Evolutionary conservation across 2,797 vertebrate species (phyloP).

Genomic region (Tarsius wallacei): DNA sequence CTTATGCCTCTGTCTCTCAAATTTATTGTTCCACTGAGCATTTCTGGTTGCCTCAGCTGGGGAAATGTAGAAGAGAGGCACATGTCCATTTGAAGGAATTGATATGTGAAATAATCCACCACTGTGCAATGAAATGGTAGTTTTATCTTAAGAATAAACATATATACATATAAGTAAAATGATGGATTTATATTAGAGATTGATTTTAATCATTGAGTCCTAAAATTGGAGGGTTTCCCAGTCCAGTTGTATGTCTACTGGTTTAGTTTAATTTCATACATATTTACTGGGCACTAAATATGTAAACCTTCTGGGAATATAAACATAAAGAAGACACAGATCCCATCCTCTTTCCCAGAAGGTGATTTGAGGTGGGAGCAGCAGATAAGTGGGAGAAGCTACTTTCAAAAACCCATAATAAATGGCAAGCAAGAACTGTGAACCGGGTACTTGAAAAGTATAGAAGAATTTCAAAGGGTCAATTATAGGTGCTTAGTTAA

Average conservation of each 20-base stretch:
- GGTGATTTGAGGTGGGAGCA: neutral
- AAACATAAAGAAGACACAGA: neutral
- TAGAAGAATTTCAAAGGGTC: neutral
- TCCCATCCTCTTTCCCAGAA: neutral
- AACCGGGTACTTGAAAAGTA: neutral
- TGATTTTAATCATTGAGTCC: neutral
- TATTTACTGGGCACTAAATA: neutral
- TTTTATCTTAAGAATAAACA: constrained; percentile 9
- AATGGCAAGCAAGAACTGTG: neutral
- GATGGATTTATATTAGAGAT: neutral
- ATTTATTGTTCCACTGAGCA: neutral
- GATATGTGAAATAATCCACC: neutral
- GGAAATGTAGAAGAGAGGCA: neutral
- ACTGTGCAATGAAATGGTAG: neutral
- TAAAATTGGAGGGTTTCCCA: neutral
- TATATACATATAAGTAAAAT: neutral
- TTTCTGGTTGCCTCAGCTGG: neutral
- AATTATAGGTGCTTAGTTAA: neutral
- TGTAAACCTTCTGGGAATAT: neutral
- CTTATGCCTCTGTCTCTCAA: neutral
- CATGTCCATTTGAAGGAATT: neutral
- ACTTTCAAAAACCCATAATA: neutral
- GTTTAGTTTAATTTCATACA: neutral
- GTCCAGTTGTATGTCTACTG: neutral
- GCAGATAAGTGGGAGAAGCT: neutral